A percentile compares a stretch with the other conserved stretches of the same genome.
These are phyloP conservation scores for Agonopterix heracliana DNA, from an alignment of 2,888 invertebrate species.

Conservation along the genomic window DNA sequence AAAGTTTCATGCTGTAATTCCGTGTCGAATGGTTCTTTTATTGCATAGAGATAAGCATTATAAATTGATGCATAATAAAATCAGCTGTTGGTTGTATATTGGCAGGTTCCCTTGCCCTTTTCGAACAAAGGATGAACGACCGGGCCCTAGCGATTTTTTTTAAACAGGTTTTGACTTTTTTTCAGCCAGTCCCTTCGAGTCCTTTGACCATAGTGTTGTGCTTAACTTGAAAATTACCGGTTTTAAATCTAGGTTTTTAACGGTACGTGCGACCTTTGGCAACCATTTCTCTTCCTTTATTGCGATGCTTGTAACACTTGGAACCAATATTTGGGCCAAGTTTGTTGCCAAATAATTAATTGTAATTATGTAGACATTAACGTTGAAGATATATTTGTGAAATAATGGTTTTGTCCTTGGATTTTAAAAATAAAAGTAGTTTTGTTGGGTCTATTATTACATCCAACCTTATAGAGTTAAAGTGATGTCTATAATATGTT, in stretches of 20 bases:
- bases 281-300: conserved; percentile 1
- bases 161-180: conserved; percentile 24
- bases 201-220: conserved; percentile 21
- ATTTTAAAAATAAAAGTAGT: too few relatives aligned
- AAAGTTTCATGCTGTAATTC: background rate
- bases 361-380: background rate
- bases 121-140: background rate
- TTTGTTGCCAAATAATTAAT: background rate
- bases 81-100: conserved; percentile 21
- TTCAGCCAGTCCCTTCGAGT: conserved; percentile 17
- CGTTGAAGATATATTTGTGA: too few relatives aligned
- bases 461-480: too few relatives aligned
- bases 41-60: background rate
- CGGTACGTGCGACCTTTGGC: conserved; percentile 3
- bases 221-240: conserved; percentile 16
- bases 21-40: background rate
- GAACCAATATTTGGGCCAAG: conserved; percentile 1
- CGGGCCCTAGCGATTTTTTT: conserved; percentile 7
- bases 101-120: background rate
- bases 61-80: conserved; percentile 11
- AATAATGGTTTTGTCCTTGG: too few relatives aligned
- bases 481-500: too few relatives aligned
- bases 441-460: too few relatives aligned
- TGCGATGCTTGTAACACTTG: background rate
- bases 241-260: conserved; percentile 7